Evolutionary conservation across 2,113 vertebrate species (phyloP).

Genomic region (Cercopithecus mona): DNA sequence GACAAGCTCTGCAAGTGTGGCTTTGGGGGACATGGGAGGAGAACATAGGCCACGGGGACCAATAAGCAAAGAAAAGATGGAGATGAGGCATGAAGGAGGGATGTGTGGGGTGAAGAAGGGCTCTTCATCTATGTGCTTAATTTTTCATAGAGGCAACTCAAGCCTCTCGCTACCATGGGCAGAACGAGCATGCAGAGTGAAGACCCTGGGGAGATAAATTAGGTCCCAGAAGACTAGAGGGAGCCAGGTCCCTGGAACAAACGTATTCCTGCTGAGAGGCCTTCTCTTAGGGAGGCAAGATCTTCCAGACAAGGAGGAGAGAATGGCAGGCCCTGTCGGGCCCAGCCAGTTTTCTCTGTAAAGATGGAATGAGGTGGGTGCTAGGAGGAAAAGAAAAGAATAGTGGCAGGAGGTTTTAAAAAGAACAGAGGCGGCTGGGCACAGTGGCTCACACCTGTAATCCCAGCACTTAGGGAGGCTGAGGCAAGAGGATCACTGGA

Average conservation of each 20-base stretch:
- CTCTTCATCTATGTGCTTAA: too few relatives aligned
- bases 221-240: not conserved
- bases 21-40: not conserved
- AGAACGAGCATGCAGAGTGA: not conserved
- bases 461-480: too few relatives aligned
- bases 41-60: not conserved
- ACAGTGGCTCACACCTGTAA: too few relatives aligned
- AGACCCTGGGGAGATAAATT: not conserved
- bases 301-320: not conserved
- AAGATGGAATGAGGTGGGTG: not conserved
- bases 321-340: too few relatives aligned
- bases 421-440: not conserved
- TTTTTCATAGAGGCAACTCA: not conserved
- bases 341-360: not conserved
- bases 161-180: not conserved
- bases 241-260: not conserved
- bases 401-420: not conserved
- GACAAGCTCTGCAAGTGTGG: rapidly evolving
- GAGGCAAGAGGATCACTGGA: too few relatives aligned
- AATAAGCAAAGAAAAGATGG: not conserved
- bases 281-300: not conserved
- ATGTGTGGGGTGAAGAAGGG: not conserved
- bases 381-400: not conserved
- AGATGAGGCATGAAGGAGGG: not conserved
- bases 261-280: rapidly evolving